Evolutionary conservation across 2,888 invertebrate genomes (phyloP).

Genomic region (Polymixis lichenea): DNA sequence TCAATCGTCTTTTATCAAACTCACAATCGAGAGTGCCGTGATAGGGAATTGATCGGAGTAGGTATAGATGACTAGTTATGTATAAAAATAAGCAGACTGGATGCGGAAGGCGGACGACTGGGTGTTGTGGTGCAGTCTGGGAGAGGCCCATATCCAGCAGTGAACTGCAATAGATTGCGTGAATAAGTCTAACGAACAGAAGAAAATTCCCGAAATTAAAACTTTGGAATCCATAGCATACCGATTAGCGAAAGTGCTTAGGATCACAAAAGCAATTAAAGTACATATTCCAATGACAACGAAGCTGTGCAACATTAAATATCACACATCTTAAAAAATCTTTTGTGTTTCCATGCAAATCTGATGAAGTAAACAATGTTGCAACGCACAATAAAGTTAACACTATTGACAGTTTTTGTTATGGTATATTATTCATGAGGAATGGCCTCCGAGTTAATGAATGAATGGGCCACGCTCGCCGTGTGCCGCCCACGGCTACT

Average conservation of each 20-base stretch:
- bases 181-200: too few species aligned
- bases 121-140: too few species aligned
- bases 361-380: slow-evolving; percentile 60
- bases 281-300: neutral
- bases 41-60: neutral
- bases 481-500: slow-evolving; percentile 84
- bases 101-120: too few species aligned
- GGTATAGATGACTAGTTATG: neutral
- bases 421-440: slow-evolving; percentile 88
- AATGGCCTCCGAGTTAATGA: slow-evolving; percentile 88
- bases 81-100: neutral
- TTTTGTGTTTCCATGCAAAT: slow-evolving; percentile 30
- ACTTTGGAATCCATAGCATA: neutral
- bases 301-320: neutral
- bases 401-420: slow-evolving; percentile 85
- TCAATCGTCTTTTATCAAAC: neutral
- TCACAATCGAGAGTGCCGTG: neutral
- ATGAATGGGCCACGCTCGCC: slow-evolving; percentile 84
- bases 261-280: neutral
- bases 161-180: too few species aligned
- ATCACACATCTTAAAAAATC: neutral
- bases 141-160: too few species aligned
- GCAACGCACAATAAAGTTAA: slow-evolving; percentile 71
- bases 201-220: neutral
- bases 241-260: neutral